Conservation (phyloP, 1,140 invertebrate species). For the Cotesia typhae region DNA sequence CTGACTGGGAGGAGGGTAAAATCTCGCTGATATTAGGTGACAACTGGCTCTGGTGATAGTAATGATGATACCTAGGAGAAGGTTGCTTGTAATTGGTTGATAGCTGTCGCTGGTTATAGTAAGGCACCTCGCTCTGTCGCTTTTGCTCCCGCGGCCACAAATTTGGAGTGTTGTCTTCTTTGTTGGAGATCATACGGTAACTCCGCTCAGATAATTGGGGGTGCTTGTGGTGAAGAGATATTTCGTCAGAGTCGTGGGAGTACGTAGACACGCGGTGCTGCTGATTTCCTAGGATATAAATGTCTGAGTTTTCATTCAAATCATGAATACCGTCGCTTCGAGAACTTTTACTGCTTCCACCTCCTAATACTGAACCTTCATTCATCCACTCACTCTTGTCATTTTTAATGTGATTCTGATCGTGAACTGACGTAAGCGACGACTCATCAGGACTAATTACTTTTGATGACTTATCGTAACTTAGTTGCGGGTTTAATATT, state of each 20-base stretch:
- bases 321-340: slow-evolving; percentile 48
- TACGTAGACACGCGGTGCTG: slow-evolving; percentile 57
- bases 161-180: neutral
- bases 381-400: slow-evolving; percentile 18
- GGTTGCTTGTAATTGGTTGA: neutral
- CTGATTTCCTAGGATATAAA: slow-evolving; percentile 59
- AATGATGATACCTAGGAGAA: slow-evolving; percentile 15
- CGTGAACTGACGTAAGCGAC: too few species aligned
- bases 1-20: neutral
- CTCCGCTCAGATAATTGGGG: slow-evolving; percentile 43
- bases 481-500: too few species aligned
- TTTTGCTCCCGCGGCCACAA: slow-evolving; percentile 17
- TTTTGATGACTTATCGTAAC: too few species aligned
- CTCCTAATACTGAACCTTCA: neutral
- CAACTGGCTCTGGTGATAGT: slow-evolving; percentile 23
- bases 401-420: slow-evolving; percentile 1
- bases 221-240: neutral
- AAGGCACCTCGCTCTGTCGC: neutral
- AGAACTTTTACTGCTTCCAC: neutral
- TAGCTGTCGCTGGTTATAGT: slow-evolving; percentile 26
- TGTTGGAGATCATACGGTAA: slow-evolving; percentile 53
- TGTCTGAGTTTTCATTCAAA: slow-evolving; percentile 59
- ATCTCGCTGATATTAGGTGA: neutral
- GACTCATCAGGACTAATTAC: too few species aligned
- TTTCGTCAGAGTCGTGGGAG: slow-evolving; percentile 53